A percentile compares a stretch with the other conserved stretches of the same genome.
These are phyloP conservation scores for Chunga burmeisteri DNA, from an alignment of 2,113 vertebrate genomes.

Conservation along the genomic window DNA sequence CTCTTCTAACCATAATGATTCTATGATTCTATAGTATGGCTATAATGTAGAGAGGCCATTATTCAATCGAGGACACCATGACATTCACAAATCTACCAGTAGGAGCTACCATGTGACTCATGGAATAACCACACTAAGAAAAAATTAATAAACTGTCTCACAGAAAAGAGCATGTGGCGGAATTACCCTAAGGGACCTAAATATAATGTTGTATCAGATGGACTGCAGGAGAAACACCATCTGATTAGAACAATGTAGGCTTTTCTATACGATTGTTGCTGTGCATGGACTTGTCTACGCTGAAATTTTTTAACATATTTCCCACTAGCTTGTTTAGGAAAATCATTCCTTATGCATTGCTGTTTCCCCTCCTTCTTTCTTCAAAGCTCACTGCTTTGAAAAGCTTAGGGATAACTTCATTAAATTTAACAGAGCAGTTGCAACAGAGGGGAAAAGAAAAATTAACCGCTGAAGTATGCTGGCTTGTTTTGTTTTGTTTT, in stretches of 20 bases:
- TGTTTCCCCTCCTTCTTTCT: not conserved
- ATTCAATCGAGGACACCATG: not conserved
- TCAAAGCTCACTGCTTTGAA: not conserved
- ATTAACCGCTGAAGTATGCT: not conserved
- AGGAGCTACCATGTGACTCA: not conserved
- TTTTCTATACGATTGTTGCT: not conserved
- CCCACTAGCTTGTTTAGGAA: not conserved
- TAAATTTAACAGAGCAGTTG: not conserved
- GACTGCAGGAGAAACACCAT: not conserved
- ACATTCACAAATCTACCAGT: not conserved
- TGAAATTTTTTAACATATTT: not conserved
- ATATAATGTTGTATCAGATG: constrained; percentile 8
- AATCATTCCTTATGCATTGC: not conserved
- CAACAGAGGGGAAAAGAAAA: not conserved
- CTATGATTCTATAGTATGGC: too few relatives aligned
- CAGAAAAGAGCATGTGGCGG: not conserved
- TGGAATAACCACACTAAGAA: not conserved
- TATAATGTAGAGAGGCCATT: not conserved
- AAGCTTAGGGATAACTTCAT: not conserved
- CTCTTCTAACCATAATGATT: too few relatives aligned
- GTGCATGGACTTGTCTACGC: not conserved
- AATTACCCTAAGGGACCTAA: constrained; percentile 21
- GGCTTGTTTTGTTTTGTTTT: not conserved
- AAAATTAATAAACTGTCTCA: not conserved
- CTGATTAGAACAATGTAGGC: not conserved